These are phyloP conservation scores for Dromas ardeola DNA, from an alignment of 2,113 vertebrate species.

Conservation along the genomic window DNA sequence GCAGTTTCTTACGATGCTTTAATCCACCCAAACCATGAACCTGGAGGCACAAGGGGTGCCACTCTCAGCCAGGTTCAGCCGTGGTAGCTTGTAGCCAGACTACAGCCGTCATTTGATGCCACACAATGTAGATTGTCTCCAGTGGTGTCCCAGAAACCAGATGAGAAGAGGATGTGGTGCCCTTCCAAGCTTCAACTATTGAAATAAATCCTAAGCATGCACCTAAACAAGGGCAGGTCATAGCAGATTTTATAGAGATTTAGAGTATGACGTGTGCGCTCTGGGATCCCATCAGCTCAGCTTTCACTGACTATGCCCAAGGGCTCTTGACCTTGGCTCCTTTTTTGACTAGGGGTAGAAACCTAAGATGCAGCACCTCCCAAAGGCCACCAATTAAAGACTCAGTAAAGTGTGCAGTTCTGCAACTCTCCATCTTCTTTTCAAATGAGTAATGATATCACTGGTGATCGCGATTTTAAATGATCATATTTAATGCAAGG, in stretches of 20 bases:
- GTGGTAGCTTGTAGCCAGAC: not conserved
- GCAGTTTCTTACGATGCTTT: not conserved
- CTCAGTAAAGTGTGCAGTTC: not conserved
- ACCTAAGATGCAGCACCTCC: conserved; percentile 12
- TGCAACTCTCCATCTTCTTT: conserved; percentile 2
- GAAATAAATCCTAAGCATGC: not conserved
- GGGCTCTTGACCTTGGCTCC: conserved; percentile 25
- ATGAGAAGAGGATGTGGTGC: not conserved
- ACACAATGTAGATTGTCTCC: not conserved
- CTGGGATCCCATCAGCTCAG: conserved; percentile 36
- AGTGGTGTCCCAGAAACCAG: not conserved
- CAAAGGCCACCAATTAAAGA: conserved; percentile 1
- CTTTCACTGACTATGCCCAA: conserved; percentile 14
- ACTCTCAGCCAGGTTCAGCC: not conserved
- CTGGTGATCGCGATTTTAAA: not conserved
- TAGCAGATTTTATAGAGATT: conserved; percentile 38
- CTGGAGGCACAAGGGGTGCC: not conserved
- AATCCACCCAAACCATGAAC: not conserved
- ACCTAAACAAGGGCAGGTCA: not conserved
- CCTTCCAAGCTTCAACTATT: not conserved
- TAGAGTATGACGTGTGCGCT: not conserved
- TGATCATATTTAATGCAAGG: not conserved
- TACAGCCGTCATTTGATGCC: not conserved
- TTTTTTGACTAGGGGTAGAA: conserved; percentile 11
- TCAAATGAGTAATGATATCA: not conserved